Evolutionary conservation across 2,797 vertebrate species (phyloP).

Genomic region (Rhynchotus rufescens): DNA sequence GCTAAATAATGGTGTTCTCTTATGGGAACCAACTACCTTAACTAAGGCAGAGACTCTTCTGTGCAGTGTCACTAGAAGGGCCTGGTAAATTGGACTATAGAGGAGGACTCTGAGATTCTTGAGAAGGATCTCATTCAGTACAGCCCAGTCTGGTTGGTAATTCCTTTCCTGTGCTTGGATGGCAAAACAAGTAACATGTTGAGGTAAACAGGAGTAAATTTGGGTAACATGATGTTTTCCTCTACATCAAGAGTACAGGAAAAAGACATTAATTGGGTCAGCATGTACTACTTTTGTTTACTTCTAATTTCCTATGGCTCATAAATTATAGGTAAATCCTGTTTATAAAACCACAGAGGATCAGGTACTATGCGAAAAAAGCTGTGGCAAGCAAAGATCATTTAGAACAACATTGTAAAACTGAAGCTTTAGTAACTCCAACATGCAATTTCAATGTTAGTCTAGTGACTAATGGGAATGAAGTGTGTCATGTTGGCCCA

Average conservation of each 20-base stretch:
- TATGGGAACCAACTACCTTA: neutral
- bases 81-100: too few species aligned
- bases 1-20: too few species aligned
- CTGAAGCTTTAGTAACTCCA: neutral
- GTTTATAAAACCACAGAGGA: neutral
- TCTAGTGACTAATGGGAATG: neutral
- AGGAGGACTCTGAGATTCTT: neutral
- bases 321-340: neutral
- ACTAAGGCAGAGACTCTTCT: neutral
- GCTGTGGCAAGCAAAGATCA: neutral
- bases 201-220: too few species aligned
- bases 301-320: neutral
- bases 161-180: neutral
- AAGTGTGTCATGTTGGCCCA: neutral
- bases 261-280: neutral
- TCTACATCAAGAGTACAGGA: neutral
- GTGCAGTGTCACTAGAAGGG: neutral
- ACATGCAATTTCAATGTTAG: neutral
- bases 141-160: neutral
- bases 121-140: neutral
- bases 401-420: neutral
- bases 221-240: neutral
- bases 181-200: neutral
- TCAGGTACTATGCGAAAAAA: neutral
- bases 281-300: neutral